Evolutionary conservation across 2,113 vertebrate genomes (phyloP), one percentile per base, ranked within the genome.

Genomic region (Diadophis punctatus): DNA sequence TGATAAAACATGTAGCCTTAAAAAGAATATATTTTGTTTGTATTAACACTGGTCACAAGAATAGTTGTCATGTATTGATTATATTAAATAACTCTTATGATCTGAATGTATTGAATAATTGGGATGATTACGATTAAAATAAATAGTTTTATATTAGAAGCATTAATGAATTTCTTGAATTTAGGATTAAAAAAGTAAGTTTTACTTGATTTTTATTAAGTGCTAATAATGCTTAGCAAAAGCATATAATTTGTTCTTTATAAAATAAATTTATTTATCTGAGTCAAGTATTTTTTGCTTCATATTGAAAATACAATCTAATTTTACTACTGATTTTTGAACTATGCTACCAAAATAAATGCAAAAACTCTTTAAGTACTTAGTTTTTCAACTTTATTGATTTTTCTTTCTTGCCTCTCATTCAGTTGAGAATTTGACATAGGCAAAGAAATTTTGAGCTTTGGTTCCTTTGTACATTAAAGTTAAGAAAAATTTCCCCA

Each of bases 211-310:
- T 0, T 92, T 74, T 53, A 88, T 16, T 74, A 18, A 52, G 20
- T 43, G 14, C 14, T 16, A 34, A 53, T 74, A n/a, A 23, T n/a
- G 23, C n/a, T 63, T 52, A 49, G 7, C 46, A 23, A 63, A 87
- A 68, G 22, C n/a, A 93, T 93, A 49, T n/a, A 91, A 90, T 94
- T 96, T 58, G 92, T 34, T 87, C 90, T 85, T 68, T 94, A 39
- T 93, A 94, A 94, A 88, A 84, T 0, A 23, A 90, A 90, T 94
- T 92, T 48, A 94, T 95, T 11, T 86, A 49, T 95, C 8, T 93
- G 96, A 39, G 90, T 86, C 92, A 93, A 94, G 58, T 58, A 93
- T n/a, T 86, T 56, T 89, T 53, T 53, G 92, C n/a, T 92, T 86
- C 3, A 3, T 92, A 87, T 87, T 89, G 90, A 1, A 23, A 89